Percentiles rank a stretch among this genome's conserved stretches.
Evolutionary conservation across 2,113 vertebrate species (phyloP).

Genomic region (Albula goreensis): DNA sequence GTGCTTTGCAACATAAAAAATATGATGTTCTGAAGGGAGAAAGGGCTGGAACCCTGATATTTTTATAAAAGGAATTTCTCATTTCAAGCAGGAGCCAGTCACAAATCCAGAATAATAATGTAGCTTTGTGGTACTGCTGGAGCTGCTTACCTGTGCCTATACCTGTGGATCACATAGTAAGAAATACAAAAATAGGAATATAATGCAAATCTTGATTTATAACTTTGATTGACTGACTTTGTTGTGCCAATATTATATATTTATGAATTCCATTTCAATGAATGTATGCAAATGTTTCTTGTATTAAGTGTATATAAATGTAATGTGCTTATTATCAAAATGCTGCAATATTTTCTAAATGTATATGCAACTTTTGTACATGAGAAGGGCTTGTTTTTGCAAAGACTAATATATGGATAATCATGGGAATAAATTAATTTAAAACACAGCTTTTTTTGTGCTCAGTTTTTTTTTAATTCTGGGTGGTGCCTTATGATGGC

Average conservation of each 20-base stretch:
- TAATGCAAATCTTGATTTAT: neutral
- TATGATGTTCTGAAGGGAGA: neutral
- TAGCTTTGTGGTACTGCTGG: neutral
- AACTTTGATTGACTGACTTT: neutral
- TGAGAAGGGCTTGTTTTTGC: neutral
- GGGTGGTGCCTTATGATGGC: too few species aligned
- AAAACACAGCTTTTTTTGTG: neutral
- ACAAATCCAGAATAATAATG: neutral
- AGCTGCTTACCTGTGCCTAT: neutral
- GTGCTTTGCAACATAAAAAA: neutral
- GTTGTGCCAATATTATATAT: constrained; percentile 5
- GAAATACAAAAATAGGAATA: neutral
- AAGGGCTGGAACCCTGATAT: constrained; percentile 6
- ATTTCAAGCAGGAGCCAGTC: neutral
- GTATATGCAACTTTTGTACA: neutral
- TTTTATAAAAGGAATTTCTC: neutral
- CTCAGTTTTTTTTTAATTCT: neutral
- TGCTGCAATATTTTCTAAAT: neutral
- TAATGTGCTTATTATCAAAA: too few species aligned
- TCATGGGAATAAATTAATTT: neutral
- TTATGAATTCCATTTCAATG: neutral
- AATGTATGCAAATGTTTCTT: constrained; percentile 4
- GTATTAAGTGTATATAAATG: neutral
- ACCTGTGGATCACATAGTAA: neutral
- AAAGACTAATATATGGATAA: neutral